Percentiles rank a stretch among this genome's conserved stretches.
phyloP scores from a whole-genome alignment of 1,140 invertebrate genomes.

The Holotrichia oblita region DNA sequence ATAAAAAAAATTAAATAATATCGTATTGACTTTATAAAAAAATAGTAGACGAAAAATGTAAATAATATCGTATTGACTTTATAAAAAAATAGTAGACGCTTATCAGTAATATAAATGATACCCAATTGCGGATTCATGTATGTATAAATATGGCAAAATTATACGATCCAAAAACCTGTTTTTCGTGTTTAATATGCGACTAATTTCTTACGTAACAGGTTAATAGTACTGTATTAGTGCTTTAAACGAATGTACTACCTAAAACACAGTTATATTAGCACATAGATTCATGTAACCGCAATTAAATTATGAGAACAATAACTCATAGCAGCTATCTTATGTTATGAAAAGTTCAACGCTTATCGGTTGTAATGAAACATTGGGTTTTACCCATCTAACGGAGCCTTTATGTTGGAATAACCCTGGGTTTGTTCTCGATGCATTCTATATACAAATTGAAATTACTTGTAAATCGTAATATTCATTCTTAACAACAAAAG shows the following conservation, averaged over 20 bases:
- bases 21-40: too few relatives aligned
- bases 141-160: neutral
- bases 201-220: neutral
- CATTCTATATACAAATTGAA: neutral
- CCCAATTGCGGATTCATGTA: neutral
- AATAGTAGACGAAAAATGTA: too few relatives aligned
- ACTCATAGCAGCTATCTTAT: neutral
- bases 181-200: constrained; percentile 18
- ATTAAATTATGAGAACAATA: constrained; percentile 9
- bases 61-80: too few relatives aligned
- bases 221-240: neutral
- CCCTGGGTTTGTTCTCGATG: constrained; percentile 12
- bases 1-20: too few relatives aligned
- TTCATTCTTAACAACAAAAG: neutral
- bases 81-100: too few relatives aligned
- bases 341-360: neutral
- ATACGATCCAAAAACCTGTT: constrained; percentile 23
- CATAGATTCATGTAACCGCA: neutral
- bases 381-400: constrained; percentile 33
- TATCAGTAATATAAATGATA: neutral
- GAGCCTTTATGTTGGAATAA: constrained; percentile 2
- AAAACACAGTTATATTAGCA: neutral
- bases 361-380: neutral
- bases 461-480: neutral
- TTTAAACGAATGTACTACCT: neutral